Evolutionary conservation across 2,888 invertebrate species (phyloP).

Genomic region (Hypsopygia costalis): DNA sequence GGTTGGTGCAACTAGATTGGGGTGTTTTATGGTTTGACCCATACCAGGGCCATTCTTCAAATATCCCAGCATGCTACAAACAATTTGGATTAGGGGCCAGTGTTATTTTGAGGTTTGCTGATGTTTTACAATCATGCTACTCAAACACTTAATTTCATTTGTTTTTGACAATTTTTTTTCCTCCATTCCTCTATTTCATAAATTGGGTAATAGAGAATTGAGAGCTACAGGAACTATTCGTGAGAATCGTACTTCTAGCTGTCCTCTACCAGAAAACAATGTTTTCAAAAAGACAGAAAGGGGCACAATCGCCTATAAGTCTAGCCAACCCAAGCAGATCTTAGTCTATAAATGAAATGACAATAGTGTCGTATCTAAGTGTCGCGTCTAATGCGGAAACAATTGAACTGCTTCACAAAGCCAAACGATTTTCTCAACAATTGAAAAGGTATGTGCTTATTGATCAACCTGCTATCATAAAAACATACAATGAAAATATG

Average conservation of each 20-base stretch:
- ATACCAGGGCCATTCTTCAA: constrained; percentile 8
- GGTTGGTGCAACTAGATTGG: constrained; percentile 12
- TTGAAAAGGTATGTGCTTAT: constrained; percentile 2
- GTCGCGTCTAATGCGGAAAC: constrained; percentile 2
- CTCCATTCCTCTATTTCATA: not conserved
- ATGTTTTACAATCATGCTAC: not conserved
- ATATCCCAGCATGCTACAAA: constrained; percentile 1
- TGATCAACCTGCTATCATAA: constrained; percentile 7
- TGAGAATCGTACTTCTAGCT: no score
- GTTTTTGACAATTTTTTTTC: not conserved
- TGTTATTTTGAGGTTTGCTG: constrained; percentile 7
- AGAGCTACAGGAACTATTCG: no score
- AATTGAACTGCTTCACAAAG: constrained; percentile 1
- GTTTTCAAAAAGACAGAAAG: not conserved
- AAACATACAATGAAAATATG: constrained; percentile 5
- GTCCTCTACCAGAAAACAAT: no score
- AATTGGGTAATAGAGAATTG: not conserved
- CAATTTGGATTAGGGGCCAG: constrained; percentile 8
- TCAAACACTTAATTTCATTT: not conserved
- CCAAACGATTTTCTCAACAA: constrained; percentile 4
- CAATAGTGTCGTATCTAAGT: not conserved
- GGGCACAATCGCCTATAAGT: not conserved
- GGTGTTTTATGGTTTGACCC: constrained; percentile 11
- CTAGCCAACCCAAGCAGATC: constrained; percentile 30
- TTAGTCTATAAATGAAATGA: constrained; percentile 17